A percentile compares a stretch with the other conserved stretches of the same genome.
Conservation (phyloP, 2,113 vertebrate species). For the Bos indicus region DNA sequence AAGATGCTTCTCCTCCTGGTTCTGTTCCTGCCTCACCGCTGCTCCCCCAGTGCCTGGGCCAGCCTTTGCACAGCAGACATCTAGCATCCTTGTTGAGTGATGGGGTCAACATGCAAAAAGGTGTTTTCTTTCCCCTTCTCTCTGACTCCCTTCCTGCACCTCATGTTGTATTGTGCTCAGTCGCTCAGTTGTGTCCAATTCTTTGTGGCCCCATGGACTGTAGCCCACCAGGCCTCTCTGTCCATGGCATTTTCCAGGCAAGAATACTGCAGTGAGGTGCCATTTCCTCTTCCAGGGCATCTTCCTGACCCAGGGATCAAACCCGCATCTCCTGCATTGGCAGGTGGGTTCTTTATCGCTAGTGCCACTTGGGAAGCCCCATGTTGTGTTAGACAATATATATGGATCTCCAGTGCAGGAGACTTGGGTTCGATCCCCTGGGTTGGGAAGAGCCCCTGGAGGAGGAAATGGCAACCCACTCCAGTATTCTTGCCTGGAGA, state of each 20-base stretch:
- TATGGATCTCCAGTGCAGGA: background rate
- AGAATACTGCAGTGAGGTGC: background rate
- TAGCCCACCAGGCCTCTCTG: background rate
- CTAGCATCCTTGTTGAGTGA: background rate
- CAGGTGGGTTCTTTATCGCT: background rate
- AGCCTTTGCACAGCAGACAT: accelerated
- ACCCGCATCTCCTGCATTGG: background rate
- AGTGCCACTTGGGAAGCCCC: background rate
- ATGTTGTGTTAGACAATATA: accelerated
- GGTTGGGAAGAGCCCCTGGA: background rate
- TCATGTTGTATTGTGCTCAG: accelerated
- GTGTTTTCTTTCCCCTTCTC: background rate
- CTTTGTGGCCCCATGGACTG: background rate
- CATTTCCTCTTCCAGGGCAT: background rate
- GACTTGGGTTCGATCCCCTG: background rate
- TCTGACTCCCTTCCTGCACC: too few species aligned
- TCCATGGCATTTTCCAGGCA: background rate
- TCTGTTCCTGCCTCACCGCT: background rate
- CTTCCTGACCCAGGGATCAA: background rate
- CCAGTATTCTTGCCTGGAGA: background rate
- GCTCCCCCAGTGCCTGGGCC: background rate
- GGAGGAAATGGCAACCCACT: background rate
- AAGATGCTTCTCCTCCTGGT: background rate
- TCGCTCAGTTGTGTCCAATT: background rate
- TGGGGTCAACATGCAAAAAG: background rate